Percentiles rank a stretch among this genome's conserved stretches.
Conservation (phyloP, 2,888 invertebrate species). For the Troilus luridus region DNA sequence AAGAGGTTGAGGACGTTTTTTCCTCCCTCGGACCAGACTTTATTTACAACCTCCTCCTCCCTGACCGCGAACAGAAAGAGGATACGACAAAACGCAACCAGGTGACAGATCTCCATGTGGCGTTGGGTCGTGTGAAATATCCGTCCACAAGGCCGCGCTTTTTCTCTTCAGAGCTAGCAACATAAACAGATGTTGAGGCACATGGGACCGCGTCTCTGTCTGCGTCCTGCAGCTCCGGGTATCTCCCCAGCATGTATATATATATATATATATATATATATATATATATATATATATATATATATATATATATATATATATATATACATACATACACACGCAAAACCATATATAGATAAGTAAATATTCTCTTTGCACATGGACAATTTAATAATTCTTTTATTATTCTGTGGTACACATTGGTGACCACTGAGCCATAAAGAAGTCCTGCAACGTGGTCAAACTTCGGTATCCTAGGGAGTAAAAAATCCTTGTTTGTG, state of each 20-base stretch:
- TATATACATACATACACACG: no score
- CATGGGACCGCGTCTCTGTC: background rate
- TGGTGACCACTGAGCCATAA: no score
- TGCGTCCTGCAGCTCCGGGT: background rate
- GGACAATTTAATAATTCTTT: no score
- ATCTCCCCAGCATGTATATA: background rate
- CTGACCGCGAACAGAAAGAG: background rate
- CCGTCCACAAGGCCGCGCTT: background rate
- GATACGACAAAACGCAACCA: background rate
- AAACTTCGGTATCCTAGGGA: no score
- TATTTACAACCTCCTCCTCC: background rate
- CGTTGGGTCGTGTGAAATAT: background rate
- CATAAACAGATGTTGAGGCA: background rate
- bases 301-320: background rate
- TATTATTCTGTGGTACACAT: no score
- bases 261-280: background rate
- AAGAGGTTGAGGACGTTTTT: background rate
- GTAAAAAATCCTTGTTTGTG: no score
- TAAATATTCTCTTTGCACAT: no score
- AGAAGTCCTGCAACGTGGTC: no score
- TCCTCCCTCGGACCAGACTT: background rate
- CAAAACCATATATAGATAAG: no score
- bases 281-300: background rate
- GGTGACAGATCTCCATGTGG: background rate
- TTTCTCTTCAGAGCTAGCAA: background rate